These are phyloP conservation scores for Drosophila pseudotakahashii DNA, from an alignment of 2,888 invertebrate genomes.

Conservation along the genomic window DNA sequence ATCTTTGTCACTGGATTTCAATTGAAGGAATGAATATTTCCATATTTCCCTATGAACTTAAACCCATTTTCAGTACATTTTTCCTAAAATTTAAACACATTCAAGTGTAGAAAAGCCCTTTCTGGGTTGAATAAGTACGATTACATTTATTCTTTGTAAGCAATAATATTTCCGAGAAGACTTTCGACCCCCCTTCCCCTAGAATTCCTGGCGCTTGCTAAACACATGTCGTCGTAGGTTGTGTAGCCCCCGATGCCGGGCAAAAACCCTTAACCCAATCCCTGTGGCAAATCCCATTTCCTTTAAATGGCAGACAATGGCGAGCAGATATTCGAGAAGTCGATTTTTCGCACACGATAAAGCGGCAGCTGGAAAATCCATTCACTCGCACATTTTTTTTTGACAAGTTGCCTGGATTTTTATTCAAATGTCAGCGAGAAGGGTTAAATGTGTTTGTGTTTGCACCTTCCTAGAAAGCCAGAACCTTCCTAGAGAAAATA, in stretches of 20 bases:
- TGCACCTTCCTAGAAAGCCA: conserved; percentile 46
- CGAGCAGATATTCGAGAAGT: conserved; percentile 39
- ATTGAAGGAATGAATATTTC: too few relatives aligned
- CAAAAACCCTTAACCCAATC: conserved; percentile 7
- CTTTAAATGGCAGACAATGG: conserved; percentile 65
- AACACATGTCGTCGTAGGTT: conserved; percentile 58
- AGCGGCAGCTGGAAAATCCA: conserved; percentile 71
- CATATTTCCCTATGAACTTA: too few relatives aligned
- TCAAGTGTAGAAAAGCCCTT: not conserved
- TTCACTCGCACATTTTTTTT: conserved; percentile 62
- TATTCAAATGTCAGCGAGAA: conserved; percentile 77
- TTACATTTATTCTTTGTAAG: not conserved
- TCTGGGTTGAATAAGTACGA: not conserved
- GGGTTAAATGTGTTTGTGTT: conserved; percentile 52
- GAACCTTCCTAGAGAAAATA: conserved; percentile 18
- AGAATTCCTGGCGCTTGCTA: conserved; percentile 60
- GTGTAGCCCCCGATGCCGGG: conserved; percentile 6
- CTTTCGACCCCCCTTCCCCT: not conserved
- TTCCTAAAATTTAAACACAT: too few relatives aligned
- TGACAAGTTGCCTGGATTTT: conserved; percentile 75
- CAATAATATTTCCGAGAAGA: not conserved
- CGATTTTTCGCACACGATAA: conserved; percentile 77
- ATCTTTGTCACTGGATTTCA: too few relatives aligned
- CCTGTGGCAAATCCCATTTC: conserved; percentile 59
- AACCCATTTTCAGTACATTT: too few relatives aligned